A percentile compares a stretch with the other conserved stretches of the same genome.
Conservation (phyloP, 2,113 vertebrate genomes). For the Orthonyx spaldingii region DNA sequence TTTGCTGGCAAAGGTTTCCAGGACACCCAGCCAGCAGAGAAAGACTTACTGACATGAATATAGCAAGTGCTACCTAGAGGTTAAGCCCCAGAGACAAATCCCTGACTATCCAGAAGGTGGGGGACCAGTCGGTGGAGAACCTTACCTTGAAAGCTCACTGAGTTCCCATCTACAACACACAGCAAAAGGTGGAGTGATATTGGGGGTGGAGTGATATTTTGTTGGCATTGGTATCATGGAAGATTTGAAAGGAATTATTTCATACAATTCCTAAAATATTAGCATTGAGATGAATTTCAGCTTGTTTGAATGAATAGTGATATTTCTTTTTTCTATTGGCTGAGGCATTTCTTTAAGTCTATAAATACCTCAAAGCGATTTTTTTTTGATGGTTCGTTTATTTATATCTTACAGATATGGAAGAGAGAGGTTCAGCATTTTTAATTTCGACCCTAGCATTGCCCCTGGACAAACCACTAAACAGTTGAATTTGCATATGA, state of each 20-base stretch:
- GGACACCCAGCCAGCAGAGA: neutral
- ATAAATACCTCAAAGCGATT: neutral
- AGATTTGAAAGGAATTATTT: neutral
- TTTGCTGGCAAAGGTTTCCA: neutral
- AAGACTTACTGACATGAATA: neutral
- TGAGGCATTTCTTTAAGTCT: neutral
- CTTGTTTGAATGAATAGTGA: neutral
- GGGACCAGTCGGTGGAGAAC: neutral
- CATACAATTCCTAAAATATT: neutral
- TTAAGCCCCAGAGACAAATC: neutral
- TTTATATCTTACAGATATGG: neutral
- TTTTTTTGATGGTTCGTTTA: neutral
- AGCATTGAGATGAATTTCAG: neutral
- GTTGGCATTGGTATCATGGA: neutral
- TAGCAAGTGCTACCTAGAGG: neutral
- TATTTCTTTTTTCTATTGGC: neutral
- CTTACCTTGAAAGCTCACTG: neutral
- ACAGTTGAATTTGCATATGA: conserved; percentile 7
- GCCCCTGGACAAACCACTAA: neutral
- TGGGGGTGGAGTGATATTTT: neutral
- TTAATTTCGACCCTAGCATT: neutral
- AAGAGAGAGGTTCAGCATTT: neutral
- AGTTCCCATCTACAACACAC: neutral
- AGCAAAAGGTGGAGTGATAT: neutral
- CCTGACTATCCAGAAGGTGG: neutral